A percentile compares a stretch with the other conserved stretches of the same genome.
These are phyloP conservation scores for Falco columbarius DNA, from an alignment of 2,797 vertebrate species.

Conservation along the genomic window DNA sequence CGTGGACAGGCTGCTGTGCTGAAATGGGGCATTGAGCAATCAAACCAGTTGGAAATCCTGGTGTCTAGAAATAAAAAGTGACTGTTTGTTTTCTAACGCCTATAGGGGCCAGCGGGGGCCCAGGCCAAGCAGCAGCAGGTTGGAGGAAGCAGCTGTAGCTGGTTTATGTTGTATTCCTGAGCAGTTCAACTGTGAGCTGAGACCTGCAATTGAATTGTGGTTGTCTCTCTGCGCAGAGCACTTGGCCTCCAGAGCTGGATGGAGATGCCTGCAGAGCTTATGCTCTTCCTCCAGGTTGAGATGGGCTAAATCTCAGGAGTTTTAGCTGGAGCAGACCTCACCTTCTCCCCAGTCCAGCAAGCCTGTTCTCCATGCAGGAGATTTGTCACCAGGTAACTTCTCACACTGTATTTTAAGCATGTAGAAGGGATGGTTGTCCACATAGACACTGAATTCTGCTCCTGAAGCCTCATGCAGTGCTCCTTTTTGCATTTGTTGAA, in stretches of 20 bases:
- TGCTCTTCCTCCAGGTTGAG: not conserved
- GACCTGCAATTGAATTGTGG: not conserved
- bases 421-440: not conserved
- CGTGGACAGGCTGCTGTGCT: constrained; percentile 26
- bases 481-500: not conserved
- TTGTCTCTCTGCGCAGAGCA: not conserved
- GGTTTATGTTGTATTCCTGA: not conserved
- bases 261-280: not conserved
- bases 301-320: not conserved
- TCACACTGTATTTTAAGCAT: accelerated
- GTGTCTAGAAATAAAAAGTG: constrained; percentile 73
- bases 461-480: not conserved
- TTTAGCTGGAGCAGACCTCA: not conserved
- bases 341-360: not conserved
- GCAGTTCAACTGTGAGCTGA: constrained; percentile 53
- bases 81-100: constrained; percentile 68
- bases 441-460: not conserved
- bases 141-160: constrained; percentile 72
- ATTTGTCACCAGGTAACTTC: not conserved
- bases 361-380: not conserved
- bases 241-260: not conserved
- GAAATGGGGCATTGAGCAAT: constrained; percentile 67
- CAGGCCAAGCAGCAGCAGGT: not conserved
- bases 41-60: constrained; percentile 53
- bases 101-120: not conserved